Conservation (phyloP, 1,140 invertebrate genomes). For the Bombyx mandarina region DNA sequence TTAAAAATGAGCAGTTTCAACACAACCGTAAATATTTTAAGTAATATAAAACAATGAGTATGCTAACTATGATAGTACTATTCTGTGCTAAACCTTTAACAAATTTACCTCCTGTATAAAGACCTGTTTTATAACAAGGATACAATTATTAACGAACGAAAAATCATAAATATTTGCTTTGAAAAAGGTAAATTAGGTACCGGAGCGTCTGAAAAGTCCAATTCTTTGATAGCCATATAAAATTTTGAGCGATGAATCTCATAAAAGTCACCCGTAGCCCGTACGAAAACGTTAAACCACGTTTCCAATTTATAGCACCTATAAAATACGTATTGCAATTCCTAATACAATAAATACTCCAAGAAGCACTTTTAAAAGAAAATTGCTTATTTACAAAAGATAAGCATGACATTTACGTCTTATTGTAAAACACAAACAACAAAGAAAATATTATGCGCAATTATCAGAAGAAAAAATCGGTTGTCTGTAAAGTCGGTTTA, state of each 20-base stretch:
- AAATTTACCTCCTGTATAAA: too few species aligned
- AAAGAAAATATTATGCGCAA: too few species aligned
- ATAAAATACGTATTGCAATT: constrained; percentile 71
- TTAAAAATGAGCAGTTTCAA: too few species aligned
- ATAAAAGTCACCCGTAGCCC: constrained; percentile 57
- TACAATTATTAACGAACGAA: not conserved
- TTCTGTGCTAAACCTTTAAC: too few species aligned
- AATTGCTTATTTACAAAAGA: constrained; percentile 10
- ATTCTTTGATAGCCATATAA: constrained; percentile 45
- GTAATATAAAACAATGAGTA: too few species aligned
- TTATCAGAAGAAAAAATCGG: too few species aligned
- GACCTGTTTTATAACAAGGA: too few species aligned
- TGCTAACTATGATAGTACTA: too few species aligned
- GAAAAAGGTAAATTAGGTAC: not conserved
- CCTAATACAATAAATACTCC: constrained; percentile 52
- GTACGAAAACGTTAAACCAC: constrained; percentile 65
- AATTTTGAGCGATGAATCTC: constrained; percentile 57
- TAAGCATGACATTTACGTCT: too few species aligned
- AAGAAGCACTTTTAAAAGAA: constrained; percentile 46
- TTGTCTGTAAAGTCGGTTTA: too few species aligned
- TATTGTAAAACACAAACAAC: too few species aligned
- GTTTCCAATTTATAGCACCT: constrained; percentile 60
- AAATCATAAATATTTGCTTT: not conserved
- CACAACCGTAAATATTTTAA: too few species aligned
- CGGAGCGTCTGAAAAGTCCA: constrained; percentile 13